A percentile compares a stretch with the other conserved stretches of the same genome.
These are phyloP conservation scores for Acanthopleura granulata DNA, from an alignment of 2,888 invertebrate species.

Conservation along the genomic window DNA sequence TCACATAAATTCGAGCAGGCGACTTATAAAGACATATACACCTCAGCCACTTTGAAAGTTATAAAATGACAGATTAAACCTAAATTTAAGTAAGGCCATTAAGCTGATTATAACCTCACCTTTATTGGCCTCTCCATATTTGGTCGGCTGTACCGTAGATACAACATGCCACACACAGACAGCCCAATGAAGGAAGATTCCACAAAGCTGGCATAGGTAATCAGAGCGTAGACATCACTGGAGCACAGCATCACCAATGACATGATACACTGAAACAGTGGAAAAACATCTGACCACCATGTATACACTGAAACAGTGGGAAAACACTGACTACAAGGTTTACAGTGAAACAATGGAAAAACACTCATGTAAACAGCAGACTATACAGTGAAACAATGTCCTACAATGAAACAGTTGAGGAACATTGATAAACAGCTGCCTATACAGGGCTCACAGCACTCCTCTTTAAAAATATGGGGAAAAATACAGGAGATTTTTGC, in stretches of 20 bases:
- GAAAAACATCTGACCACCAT: background rate
- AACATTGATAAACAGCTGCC: too few relatives aligned
- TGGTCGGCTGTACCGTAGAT: slow-evolving; percentile 85
- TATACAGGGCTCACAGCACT: too few relatives aligned
- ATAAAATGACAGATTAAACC: too few relatives aligned
- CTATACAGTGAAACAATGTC: background rate
- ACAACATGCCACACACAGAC: slow-evolving; percentile 87
- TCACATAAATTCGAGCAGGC: too few relatives aligned
- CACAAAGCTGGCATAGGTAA: slow-evolving; percentile 92
- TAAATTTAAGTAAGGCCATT: too few relatives aligned
- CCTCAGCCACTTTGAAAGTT: background rate
- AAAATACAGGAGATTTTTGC: too few relatives aligned
- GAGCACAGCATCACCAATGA: slow-evolving; percentile 88
- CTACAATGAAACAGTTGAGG: too few relatives aligned
- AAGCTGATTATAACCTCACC: slow-evolving; percentile 46
- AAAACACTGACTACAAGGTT: too few relatives aligned
- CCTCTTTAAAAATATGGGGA: too few relatives aligned
- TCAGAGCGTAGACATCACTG: slow-evolving; percentile 86
- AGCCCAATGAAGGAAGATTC: slow-evolving; percentile 86
- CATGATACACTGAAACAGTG: slow-evolving; percentile 79
- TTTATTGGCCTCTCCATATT: slow-evolving; percentile 83
- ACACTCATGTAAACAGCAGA: background rate
- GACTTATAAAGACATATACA: background rate
- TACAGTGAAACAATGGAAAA: too few relatives aligned
- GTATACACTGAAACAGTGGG: background rate